A percentile compares a stretch with the other conserved stretches of the same genome.
Evolutionary conservation across 64 coral and sea anemone species (phyloP).

Genomic region (Stichodactyla helianthus): DNA sequence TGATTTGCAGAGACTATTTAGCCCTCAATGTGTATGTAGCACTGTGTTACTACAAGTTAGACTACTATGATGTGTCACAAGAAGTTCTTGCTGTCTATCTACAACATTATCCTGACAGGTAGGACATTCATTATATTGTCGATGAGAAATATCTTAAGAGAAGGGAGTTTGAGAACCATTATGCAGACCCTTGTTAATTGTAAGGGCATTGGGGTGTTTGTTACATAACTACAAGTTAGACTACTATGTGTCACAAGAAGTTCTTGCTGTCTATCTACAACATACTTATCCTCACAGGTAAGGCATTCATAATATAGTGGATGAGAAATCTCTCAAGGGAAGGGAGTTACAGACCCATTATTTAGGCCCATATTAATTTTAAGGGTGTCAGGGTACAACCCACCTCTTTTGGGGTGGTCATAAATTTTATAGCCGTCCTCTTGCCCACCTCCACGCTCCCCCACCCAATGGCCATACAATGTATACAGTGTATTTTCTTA

Average conservation of each 20-base stretch:
- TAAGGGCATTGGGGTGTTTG: constrained; percentile 9
- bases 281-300: constrained; percentile 92
- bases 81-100: constrained; percentile 97
- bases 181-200: too few species aligned
- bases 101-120: constrained; percentile 99
- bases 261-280: constrained; percentile 91
- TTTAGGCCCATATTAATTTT: too few species aligned
- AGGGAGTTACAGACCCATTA: too few species aligned
- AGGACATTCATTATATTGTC: background rate
- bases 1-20: constrained; percentile 82
- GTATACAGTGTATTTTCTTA: too few species aligned
- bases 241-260: constrained; percentile 98
- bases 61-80: constrained; percentile 98
- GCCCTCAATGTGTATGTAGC: constrained; percentile 98
- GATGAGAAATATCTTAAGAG: too few species aligned
- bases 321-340: too few species aligned
- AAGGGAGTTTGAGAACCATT: too few species aligned
- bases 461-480: too few species aligned
- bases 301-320: background rate
- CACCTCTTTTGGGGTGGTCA: too few species aligned
- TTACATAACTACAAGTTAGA: constrained; percentile 99
- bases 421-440: too few species aligned
- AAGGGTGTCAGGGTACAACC: too few species aligned
- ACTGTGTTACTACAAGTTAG: constrained; percentile 98
- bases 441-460: too few species aligned